Percentiles rank a stretch among this genome's conserved stretches.
phyloP scores from a whole-genome alignment of 1,140 invertebrate species.

The Choristoneura fumiferana region DNA sequence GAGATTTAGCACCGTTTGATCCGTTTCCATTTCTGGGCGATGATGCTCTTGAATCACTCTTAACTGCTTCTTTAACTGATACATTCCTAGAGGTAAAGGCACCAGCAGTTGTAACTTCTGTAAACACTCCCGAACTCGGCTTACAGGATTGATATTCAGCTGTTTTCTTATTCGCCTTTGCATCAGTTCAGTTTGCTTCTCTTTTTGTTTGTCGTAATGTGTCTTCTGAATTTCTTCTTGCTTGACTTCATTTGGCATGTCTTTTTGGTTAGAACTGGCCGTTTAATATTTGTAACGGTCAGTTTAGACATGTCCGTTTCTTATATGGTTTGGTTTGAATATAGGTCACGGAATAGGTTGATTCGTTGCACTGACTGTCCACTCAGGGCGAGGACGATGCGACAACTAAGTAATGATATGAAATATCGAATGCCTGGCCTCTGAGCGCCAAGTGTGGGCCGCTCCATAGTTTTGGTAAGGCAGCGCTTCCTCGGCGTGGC shows the following conservation, averaged over 20 bases:
- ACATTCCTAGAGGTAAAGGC: slow-evolving; percentile 59
- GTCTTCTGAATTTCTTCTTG: slow-evolving; percentile 59
- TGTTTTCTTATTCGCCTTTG: slow-evolving; percentile 67
- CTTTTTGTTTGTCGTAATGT: slow-evolving; percentile 54
- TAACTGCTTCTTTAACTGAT: slow-evolving; percentile 39
- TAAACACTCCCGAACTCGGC: slow-evolving; percentile 64
- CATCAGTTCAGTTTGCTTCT: slow-evolving; percentile 59
- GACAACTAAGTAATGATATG: slow-evolving; percentile 51
- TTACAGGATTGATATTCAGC: slow-evolving; percentile 66
- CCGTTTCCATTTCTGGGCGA: slow-evolving; percentile 40
- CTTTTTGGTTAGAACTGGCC: slow-evolving; percentile 50
- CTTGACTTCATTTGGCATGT: slow-evolving; percentile 26
- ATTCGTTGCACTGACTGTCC: slow-evolving; percentile 41
- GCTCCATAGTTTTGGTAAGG: slow-evolving; percentile 72
- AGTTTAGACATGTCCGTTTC: slow-evolving; percentile 56
- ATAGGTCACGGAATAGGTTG: slow-evolving; percentile 48
- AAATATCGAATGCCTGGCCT: slow-evolving; percentile 50
- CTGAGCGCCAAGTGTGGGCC: slow-evolving; percentile 63
- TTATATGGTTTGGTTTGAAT: slow-evolving; percentile 35
- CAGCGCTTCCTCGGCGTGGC: slow-evolving; percentile 66
- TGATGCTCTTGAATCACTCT: slow-evolving; percentile 35
- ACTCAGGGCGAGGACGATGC: slow-evolving; percentile 44
- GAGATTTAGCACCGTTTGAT: slow-evolving; percentile 47
- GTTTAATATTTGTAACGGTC: slow-evolving; percentile 62
- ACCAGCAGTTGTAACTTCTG: slow-evolving; percentile 66